Base-by-base conservation (phyloP, 2,797 vertebrate genomes). In the Manis crassicaudata region DNA sequence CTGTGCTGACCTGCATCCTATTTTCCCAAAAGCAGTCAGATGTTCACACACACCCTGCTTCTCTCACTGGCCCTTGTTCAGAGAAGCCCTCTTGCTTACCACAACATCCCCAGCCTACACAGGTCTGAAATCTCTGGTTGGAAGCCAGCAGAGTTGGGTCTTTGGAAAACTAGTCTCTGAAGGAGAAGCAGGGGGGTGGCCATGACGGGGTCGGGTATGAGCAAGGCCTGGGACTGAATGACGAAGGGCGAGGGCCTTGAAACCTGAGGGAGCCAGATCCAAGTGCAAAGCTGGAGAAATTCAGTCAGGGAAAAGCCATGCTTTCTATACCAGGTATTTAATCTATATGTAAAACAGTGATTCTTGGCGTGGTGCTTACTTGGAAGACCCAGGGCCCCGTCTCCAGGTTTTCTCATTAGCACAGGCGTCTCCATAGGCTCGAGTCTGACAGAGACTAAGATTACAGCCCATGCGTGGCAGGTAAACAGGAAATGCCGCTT, bases 161-260 rank as follows among this genome's bases (percentile, higher is more conserved):
- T 94, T 60, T 54, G 18, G 43, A 67, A 96, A 92, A 87, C 16
- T 80, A 72, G 35, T 23, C 46, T 65, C 68, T 37, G 29, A 94
- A 65, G 21, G 11, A 79, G 79, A 62, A 18, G n/a, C 35, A 93
- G 5, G 8, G 67, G 12, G 54, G 7, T n/a, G 2, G 35, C 10
- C 11, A 65, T 6, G 18, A 17, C 81, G 3, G 68, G 5, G 3
- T 73, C 68, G 65, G 62, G 77, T 72, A 58, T 1, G 72, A 18
- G 43, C 70, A 92, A 93, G 37, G 7, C 32, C 81, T 73, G 92
- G 75, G 18, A 35, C 27, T 52, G 83, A 84, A 67, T 88, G 58
- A 70, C 35, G 35, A 35, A 35, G 35, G 46, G 2, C 50, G 58
- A 18, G 21, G 10, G 5, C 32, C 79, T 73, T 73, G 14, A 80